Evolutionary conservation across 2,797 vertebrate genomes (phyloP), one percentile per base, ranked within the genome.

Genomic region (Poecilia picta): DNA sequence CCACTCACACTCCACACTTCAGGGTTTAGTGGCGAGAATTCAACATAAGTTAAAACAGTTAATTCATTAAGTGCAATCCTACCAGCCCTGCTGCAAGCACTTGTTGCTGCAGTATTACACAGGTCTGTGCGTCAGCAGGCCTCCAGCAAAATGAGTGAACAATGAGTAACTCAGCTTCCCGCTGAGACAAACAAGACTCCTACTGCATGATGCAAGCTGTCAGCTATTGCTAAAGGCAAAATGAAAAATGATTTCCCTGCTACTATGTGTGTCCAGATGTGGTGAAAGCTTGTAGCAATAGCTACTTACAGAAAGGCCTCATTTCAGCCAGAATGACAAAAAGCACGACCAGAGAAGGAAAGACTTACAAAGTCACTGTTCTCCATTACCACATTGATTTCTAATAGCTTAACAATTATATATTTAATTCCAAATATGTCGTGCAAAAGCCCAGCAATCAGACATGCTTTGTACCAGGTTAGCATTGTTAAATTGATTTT

Each of bases 101-200:
- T 73, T 49, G 46, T 73, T 73, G 45, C 46, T 20, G 8, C 47
- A 2, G n/a, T 23, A 20, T 73, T 49, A 28, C 68, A 71, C 47
- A 76, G 77, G 55, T 82, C 75, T 23, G 79, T 71, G 83, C 71
- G 62, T 74, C 77, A 73, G 20, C 57, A n/a, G 43, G 66, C 77
- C 79, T 74, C 31, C 13, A n/a, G 84, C 74, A 39, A 36, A 46
- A 16, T 5, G n/a, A 77, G 36, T 36, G 49, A 47, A 73, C 62
- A 13, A 45, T 73, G 81, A 81, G 47, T 79, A 70, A 41, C 43
- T 31, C 47, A 49, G 47, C 75, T 1, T 66, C 83, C 80, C 8
- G 55, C 5, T 71, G 80, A 82, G 83, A 59, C 51, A 75, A 73
- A 74, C 53, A 59, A 62, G 70, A 33, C 49, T 36, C 0, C 43